Conservation (phyloP, 2,113 vertebrate genomes). For the Cynoglossus semilaevis region DNA sequence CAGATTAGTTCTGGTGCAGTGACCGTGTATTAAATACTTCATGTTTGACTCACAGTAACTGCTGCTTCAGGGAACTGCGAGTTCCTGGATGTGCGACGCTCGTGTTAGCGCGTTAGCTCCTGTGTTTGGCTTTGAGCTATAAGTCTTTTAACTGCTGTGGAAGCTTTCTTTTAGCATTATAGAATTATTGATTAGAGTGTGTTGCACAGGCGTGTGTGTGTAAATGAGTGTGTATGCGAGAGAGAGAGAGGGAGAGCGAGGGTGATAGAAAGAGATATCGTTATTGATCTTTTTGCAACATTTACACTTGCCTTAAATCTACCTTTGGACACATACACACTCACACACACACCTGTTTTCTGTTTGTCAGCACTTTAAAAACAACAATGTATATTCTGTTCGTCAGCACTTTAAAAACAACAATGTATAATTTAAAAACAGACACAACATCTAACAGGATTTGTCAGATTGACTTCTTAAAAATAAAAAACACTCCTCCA, state of each 20-base stretch:
- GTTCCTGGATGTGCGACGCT: too few relatives aligned
- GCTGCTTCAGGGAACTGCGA: not conserved
- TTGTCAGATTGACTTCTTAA: too few relatives aligned
- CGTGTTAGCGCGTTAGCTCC: too few relatives aligned
- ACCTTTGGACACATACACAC: not conserved
- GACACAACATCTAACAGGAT: too few relatives aligned
- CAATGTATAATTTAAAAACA: conserved; percentile 1
- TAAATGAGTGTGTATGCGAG: not conserved
- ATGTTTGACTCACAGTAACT: conserved; percentile 9
- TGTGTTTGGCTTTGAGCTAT: conserved; percentile 6
- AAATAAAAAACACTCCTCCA: too few relatives aligned
- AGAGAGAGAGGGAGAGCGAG: not conserved
- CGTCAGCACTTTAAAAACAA: conserved; percentile 15
- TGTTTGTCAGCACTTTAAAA: conserved; percentile 19
- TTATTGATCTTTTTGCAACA: conserved; percentile 47
- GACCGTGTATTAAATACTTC: conserved; percentile 26
- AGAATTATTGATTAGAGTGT: conserved; percentile 51
- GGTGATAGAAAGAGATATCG: conserved; percentile 28
- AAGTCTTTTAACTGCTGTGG: conserved; percentile 55
- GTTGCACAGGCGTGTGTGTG: conserved; percentile 17
- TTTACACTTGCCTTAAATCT: conserved; percentile 49
- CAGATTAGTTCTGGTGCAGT: conserved; percentile 32
- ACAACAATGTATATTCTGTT: not conserved
- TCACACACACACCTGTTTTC: conserved; percentile 15
- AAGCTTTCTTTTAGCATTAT: conserved; percentile 57